Evolutionary conservation across 1,140 invertebrate genomes (phyloP).

Genomic region (Notospermus geniculatus): DNA sequence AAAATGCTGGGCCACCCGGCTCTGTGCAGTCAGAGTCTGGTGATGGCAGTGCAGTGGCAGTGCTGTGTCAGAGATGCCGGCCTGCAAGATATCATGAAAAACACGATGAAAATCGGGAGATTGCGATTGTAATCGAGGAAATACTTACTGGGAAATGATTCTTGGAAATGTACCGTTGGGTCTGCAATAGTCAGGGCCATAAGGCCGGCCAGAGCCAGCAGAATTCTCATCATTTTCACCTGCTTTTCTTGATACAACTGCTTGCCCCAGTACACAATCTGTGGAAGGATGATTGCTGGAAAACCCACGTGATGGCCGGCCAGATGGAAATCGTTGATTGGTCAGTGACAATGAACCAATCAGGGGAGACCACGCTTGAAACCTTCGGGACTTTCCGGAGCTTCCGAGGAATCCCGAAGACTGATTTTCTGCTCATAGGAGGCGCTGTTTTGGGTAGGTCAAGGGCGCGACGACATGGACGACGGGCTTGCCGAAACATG

Average conservation of each 20-base stretch:
- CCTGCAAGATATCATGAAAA: too few species aligned
- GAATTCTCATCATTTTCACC: not conserved
- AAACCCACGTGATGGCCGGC: constrained; percentile 7
- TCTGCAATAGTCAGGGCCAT: constrained; percentile 34
- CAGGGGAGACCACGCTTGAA: not conserved
- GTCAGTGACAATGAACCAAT: constrained; percentile 7
- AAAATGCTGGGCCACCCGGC: too few species aligned
- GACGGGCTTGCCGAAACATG: constrained; percentile 25
- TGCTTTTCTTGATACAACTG: not conserved
- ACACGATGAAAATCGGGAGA: not conserved
- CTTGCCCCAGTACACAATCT: not conserved
- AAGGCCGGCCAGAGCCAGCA: constrained; percentile 28
- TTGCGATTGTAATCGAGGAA: constrained; percentile 10
- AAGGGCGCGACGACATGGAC: too few species aligned
- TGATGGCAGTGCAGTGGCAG: too few species aligned
- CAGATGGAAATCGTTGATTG: constrained; percentile 14
- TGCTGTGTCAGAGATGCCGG: too few species aligned
- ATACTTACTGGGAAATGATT: constrained; percentile 45
- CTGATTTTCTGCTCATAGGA: too few species aligned
- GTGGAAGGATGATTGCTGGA: not conserved
- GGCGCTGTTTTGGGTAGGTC: too few species aligned
- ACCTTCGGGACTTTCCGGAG: not conserved
- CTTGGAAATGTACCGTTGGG: constrained; percentile 44
- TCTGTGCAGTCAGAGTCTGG: too few species aligned
- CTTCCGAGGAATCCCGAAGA: not conserved